These are phyloP conservation scores for Elgaria multicarinata DNA, from an alignment of 2,113 vertebrate genomes.

Conservation along the genomic window DNA sequence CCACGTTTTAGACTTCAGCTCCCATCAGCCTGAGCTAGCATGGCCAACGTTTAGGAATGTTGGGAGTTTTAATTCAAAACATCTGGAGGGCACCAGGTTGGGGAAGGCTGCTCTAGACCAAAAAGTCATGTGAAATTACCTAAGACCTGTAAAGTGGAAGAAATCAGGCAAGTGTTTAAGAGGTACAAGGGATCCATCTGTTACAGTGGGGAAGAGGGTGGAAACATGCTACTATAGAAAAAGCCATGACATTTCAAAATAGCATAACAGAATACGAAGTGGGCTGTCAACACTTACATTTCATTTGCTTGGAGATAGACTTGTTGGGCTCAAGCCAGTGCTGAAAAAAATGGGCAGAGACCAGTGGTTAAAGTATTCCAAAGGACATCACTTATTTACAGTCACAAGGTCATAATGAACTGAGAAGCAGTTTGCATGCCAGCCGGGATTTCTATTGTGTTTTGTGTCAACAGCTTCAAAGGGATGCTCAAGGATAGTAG, in stretches of 20 bases:
- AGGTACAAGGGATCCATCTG: background rate
- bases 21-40: background rate
- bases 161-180: background rate
- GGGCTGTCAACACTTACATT: slow-evolving; percentile 88
- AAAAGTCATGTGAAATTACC: background rate
- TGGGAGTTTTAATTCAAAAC: no score
- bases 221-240: background rate
- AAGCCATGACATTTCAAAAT: slow-evolving; percentile 34
- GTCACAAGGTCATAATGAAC: slow-evolving; percentile 21
- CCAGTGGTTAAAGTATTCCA: slow-evolving; percentile 47
- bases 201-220: background rate
- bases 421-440: background rate
- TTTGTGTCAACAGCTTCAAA: slow-evolving; percentile 24
- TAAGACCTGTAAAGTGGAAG: background rate
- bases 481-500: background rate
- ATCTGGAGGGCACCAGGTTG: background rate
- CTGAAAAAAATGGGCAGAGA: slow-evolving; percentile 79
- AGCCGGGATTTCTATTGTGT: slow-evolving; percentile 7
- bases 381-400: slow-evolving; percentile 3
- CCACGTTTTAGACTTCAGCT: background rate
- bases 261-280: slow-evolving; percentile 18
- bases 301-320: slow-evolving; percentile 95
- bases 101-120: background rate
- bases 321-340: slow-evolving; percentile 99
- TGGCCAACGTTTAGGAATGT: no score